phyloP scores from a whole-genome alignment of 2,113 vertebrate genomes.

The Myotis lucifugus region DNA sequence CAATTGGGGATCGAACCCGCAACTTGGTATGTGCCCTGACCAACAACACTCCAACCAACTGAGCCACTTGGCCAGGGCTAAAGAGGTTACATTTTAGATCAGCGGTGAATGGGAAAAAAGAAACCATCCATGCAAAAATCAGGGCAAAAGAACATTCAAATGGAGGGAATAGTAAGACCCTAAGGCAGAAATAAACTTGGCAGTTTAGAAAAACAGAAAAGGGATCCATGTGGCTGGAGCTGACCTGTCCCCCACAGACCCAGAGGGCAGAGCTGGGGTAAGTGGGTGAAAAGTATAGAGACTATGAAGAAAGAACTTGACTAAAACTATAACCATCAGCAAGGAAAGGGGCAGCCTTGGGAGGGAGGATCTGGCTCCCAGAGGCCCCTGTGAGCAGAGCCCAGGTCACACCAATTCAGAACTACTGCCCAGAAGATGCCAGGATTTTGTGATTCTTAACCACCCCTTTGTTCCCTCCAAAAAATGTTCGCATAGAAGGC shows the following conservation, averaged over 20 bases:
- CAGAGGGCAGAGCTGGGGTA: neutral
- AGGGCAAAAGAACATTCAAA: neutral
- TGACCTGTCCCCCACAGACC: neutral
- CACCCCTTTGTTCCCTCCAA: neutral
- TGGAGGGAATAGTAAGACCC: neutral
- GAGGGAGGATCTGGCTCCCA: neutral
- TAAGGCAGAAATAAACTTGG: conserved; percentile 1
- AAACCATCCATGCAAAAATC: neutral
- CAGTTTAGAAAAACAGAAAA: conserved; percentile 25
- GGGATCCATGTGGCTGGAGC: neutral
- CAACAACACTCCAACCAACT: neutral
- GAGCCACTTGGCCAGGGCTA: neutral
- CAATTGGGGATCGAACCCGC: neutral
- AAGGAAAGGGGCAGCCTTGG: neutral
- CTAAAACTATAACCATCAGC: conserved; percentile 9
- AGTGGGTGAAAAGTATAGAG: neutral
- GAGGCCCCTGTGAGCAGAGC: neutral
- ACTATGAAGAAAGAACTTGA: neutral
- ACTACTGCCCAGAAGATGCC: neutral
- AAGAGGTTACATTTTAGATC: conserved; percentile 22
- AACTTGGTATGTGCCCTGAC: neutral
- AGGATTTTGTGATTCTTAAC: neutral
- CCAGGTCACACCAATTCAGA: neutral
- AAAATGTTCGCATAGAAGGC: neutral
- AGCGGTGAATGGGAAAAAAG: neutral